phyloP scores from a whole-genome alignment of 1,140 invertebrate genomes.

The Anagrus nilaparvatae region DNA sequence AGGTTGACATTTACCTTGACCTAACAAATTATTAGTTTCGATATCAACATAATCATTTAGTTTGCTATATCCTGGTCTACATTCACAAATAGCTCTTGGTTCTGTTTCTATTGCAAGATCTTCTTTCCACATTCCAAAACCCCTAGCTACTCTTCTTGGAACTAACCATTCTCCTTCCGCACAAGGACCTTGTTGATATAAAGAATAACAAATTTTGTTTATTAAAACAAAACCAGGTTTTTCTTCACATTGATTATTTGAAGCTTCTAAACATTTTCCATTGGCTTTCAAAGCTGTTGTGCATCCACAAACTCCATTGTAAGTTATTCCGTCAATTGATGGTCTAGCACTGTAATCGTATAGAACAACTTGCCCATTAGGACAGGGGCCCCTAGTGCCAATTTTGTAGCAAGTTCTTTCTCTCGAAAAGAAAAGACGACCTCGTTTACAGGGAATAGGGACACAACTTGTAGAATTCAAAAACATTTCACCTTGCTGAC shows the following conservation, averaged over 20 bases:
- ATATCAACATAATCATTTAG: slow-evolving; percentile 22
- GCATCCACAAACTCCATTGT: slow-evolving; percentile 69
- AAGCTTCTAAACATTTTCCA: slow-evolving; percentile 26
- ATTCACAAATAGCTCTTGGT: slow-evolving; percentile 53
- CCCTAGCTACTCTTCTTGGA: slow-evolving; percentile 34
- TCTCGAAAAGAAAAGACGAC: slow-evolving; percentile 61
- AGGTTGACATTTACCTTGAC: slow-evolving; percentile 35
- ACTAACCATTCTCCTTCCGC: slow-evolving; percentile 61
- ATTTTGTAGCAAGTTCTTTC: slow-evolving; percentile 64
- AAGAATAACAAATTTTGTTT: slow-evolving; percentile 54
- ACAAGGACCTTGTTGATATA: slow-evolving; percentile 67
- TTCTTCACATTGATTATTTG: slow-evolving; percentile 42
- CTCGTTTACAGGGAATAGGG: slow-evolving; percentile 57
- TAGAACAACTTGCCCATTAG: slow-evolving; percentile 55
- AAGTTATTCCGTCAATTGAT: slow-evolving; percentile 67
- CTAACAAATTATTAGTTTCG: slow-evolving; percentile 28
- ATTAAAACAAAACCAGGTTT: slow-evolving; percentile 50
- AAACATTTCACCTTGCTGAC: slow-evolving; percentile 54
- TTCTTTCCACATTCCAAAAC: slow-evolving; percentile 24
- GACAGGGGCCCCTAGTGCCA: slow-evolving; percentile 61
- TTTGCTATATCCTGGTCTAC: slow-evolving; percentile 55
- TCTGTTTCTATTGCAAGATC: slow-evolving; percentile 18
- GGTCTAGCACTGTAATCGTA: slow-evolving; percentile 66
- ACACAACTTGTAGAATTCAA: slow-evolving; percentile 49
- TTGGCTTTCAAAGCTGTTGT: slow-evolving; percentile 33